Evolutionary conservation across 2,113 vertebrate genomes (phyloP), one percentile per base, ranked within the genome.

Genomic region (Cervus canadensis): DNA sequence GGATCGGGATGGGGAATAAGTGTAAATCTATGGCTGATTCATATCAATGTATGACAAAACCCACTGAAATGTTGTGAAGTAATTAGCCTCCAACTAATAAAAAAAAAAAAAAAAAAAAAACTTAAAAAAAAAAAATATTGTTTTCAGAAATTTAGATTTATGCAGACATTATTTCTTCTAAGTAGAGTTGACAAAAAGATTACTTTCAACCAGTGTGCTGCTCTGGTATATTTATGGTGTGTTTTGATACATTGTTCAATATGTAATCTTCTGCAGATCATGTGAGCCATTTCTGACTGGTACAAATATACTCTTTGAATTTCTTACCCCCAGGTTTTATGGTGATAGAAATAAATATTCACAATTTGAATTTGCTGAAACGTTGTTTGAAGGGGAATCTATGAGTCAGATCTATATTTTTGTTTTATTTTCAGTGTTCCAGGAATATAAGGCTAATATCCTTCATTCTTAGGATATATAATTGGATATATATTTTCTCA

Each of bases 81-180:
- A n/a, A n/a, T n/a, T n/a, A n/a, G n/a, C n/a, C n/a, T n/a, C n/a
- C n/a, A n/a, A n/a, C n/a, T n/a, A n/a, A n/a, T n/a, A n/a, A n/a
- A n/a, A n/a, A n/a, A n/a, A n/a, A n/a, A n/a, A n/a, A n/a, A n/a
- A n/a, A n/a, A n/a, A n/a, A n/a, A n/a, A n/a, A n/a, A n/a, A n/a
- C n/a, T n/a, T n/a, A n/a, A n/a, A n/a, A n/a, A n/a, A n/a, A n/a
- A n/a, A 96, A 52, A 90, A 90, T 64, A 25, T 57, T 81, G 5
- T 84, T 96, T 91, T 91, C 19, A 92, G 43, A 67, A 89, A 89
- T 82, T 94, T 76, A 54, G 36, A 74, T 92, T 89, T 94, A 59
- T 79, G 25, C 14, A 71, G 30, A 91, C 6, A 36, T 48, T 54
- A 56, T 91, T 79, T 91, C 15, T 91, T 40, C 10, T 82, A 96